Evolutionary conservation across 2,888 invertebrate species (phyloP), one percentile per base, ranked within the genome.

Genomic region (Caenorhabditis plicata): DNA sequence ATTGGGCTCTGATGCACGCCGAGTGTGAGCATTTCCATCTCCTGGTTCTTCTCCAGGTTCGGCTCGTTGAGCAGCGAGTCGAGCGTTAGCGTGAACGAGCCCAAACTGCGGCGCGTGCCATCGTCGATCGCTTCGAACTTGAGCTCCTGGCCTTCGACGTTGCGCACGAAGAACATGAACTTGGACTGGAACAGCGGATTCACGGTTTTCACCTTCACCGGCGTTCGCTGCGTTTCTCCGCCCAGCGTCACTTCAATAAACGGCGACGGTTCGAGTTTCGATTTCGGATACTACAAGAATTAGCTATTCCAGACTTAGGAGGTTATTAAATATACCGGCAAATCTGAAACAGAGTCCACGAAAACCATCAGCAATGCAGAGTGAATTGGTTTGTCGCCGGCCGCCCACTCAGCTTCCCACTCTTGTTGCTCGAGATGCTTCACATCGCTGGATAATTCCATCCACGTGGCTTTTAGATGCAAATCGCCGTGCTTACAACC

Each of bases 121-220:
- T 75, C 74, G 36, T 81, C 80, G 23, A 71, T 33, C 3, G 80
- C 80, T 62, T 89, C 90, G 25, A 95, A 84, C 68, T 90, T 88
- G 17, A 96, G 81, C 13, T 88, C 87, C 80, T 94, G 91, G 25
- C 89, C 89, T 81, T 92, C 90, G 0, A 94, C 93, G 84, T 95
- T 91, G 69, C 88, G 87, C 3, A 95, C 89, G 32, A 95, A 86
- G 85, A 94, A 94, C 2, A 91, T 89, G 83, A 93, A 92, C 7
- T 92, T 92, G 81, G 92, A 89, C 83, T 95, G 94, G 88, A 90
- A 96, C 44, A 93, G 89, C 0, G 96, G 96, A 80, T 90, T 88
- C 68, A 88, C 89, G 0, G 90, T 91, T 68, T 91, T 82, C 22
- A 70, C 71, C 62, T 78, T 75, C 2, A 79, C 77, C 7, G 77